Conservation (phyloP, 2,888 invertebrate species). For the Lithodes maja region DNA sequence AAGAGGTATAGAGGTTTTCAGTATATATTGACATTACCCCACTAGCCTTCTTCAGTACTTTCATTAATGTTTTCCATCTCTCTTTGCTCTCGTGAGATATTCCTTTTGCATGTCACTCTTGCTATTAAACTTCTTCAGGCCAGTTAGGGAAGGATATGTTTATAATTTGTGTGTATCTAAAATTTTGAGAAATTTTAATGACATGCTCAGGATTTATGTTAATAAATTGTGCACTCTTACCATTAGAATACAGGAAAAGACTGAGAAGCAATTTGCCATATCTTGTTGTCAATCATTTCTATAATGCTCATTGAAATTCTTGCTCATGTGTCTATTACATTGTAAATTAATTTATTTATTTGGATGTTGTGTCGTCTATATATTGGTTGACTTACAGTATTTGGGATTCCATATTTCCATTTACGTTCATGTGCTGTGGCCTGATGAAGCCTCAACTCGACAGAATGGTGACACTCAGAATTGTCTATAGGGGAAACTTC, state of each 20-base stretch:
- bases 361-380: too few relatives aligned
- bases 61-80: too few relatives aligned
- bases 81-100: not conserved
- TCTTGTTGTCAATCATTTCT: too few relatives aligned
- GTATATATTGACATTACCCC: not conserved
- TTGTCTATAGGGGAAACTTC: slow-evolving; percentile 1
- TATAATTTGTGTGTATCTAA: too few relatives aligned
- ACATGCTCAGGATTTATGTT: too few relatives aligned
- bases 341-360: too few relatives aligned
- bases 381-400: not conserved
- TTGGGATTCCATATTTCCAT: not conserved
- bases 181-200: too few relatives aligned
- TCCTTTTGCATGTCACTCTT: not conserved
- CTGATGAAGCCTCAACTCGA: not conserved
- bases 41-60: not conserved
- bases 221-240: not conserved
- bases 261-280: too few relatives aligned
- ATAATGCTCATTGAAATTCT: too few relatives aligned
- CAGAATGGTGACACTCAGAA: not conserved
- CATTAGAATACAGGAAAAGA: not conserved
- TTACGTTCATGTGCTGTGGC: not conserved
- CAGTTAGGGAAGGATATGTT: too few relatives aligned
- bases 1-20: not conserved
- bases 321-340: too few relatives aligned
- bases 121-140: not conserved